phyloP scores from a whole-genome alignment of 2,888 invertebrate genomes.

The Rapana venosa region DNA sequence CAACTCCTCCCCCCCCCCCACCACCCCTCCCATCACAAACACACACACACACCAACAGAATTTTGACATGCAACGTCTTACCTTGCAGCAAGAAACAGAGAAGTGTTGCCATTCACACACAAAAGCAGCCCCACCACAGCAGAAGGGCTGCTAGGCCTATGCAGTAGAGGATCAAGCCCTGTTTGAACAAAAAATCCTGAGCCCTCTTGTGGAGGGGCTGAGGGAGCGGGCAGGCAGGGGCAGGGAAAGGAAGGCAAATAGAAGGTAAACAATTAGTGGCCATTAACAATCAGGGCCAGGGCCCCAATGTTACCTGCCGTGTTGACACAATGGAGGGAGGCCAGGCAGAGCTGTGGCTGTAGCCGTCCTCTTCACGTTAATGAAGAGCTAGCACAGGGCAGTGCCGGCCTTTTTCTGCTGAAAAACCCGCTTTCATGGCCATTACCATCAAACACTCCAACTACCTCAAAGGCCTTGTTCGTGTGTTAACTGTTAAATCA shows the following conservation, averaged over 20 bases:
- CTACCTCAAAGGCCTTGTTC: too few species aligned
- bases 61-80: too few species aligned
- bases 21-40: too few species aligned
- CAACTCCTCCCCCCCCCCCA: too few species aligned
- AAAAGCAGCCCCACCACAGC: background rate
- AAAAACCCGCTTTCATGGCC: too few species aligned
- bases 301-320: background rate
- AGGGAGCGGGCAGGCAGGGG: background rate
- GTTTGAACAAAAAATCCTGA: background rate
- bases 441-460: too few species aligned
- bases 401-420: background rate
- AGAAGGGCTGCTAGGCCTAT: background rate
- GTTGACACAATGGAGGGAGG: background rate
- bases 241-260: background rate
- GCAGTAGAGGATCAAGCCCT: background rate
- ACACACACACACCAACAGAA: too few species aligned
- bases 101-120: background rate
- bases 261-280: conserved; percentile 36
- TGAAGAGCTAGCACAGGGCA: conserved; percentile 5
- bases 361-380: background rate
- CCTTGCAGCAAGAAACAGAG: too few species aligned
- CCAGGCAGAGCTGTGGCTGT: background rate
- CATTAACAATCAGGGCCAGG: conserved; percentile 17
- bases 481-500: background rate
- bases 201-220: background rate